phyloP scores from a whole-genome alignment of 1,140 invertebrate species.

The Kradibia gibbosae region DNA sequence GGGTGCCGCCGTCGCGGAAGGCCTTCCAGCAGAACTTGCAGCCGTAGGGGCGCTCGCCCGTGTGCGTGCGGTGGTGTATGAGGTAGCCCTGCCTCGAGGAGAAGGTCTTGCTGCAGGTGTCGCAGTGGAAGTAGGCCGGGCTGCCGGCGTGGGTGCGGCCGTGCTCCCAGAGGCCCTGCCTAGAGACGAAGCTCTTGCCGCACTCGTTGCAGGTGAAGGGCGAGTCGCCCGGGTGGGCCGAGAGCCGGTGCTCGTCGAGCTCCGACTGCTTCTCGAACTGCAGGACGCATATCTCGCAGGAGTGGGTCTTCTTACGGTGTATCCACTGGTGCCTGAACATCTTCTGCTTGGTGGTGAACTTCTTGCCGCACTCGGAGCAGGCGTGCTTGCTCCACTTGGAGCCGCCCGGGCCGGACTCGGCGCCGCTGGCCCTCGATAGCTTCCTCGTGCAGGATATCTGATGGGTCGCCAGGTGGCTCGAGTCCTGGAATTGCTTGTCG shows the following conservation, averaged over 20 bases:
- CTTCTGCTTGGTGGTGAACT: conserved; percentile 73
- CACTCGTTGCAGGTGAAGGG: conserved; percentile 71
- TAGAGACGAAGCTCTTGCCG: conserved; percentile 71
- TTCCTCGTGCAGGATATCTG: conserved; percentile 67
- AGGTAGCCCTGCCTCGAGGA: conserved; percentile 79
- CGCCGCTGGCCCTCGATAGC: conserved; percentile 60
- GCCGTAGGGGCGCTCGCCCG: conserved; percentile 78
- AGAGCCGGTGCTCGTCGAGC: conserved; percentile 69
- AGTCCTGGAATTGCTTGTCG: conserved; percentile 70
- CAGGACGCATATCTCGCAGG: conserved; percentile 70
- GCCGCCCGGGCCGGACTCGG: conserved; percentile 58
- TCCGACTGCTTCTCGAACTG: conserved; percentile 70
- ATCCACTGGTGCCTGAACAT: conserved; percentile 74
- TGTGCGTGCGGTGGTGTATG: conserved; percentile 78
- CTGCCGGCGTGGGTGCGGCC: conserved; percentile 70
- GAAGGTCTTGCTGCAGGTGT: conserved; percentile 72
- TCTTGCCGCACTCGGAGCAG: conserved; percentile 71
- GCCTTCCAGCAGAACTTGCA: conserved; percentile 87
- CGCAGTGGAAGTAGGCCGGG: conserved; percentile 75
- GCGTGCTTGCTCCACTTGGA: conserved; percentile 69
- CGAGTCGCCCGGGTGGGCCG: conserved; percentile 68
- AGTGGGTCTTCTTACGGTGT: conserved; percentile 72
- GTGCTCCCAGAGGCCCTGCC: conserved; percentile 73
- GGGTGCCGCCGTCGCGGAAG: conserved; percentile 77
- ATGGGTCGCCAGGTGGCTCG: conserved; percentile 61